Evolutionary conservation across 2,888 invertebrate species (phyloP), one percentile per base, ranked within the genome.

Genomic region (Hermaeophaga mercurialis): DNA sequence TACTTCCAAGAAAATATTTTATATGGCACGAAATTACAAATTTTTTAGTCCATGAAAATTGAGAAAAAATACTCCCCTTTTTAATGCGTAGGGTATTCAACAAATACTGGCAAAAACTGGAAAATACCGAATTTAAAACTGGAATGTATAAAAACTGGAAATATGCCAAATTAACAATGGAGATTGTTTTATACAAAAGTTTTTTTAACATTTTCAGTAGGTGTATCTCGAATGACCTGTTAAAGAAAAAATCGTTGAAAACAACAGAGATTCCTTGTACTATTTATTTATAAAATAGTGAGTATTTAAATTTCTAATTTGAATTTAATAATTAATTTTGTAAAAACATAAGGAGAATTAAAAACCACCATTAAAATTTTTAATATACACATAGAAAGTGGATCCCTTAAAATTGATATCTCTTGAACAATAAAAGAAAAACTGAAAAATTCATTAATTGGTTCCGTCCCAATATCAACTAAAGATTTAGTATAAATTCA

Each of bases 81-180:
- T 39, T 39, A 39, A 19, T 31, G n/a, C 39, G 54, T 7, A 58
- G 53, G 49, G 58, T 58, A 56, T 54, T 52, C 24, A 19, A 47
- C 41, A 59, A 66, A 67, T 66, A 64, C 64, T 65, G 64, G 57
- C 50, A 58, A 57, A 39, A 24, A 24, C 38, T 47, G 44, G 53
- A 47, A 58, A 54, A 54, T 24, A 17, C 18, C n/a, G 43, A 39
- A 43, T 33, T 38, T 12, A 8, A 49, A 33, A 58, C 54, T 58
- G 58, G 58, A 58, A 58, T 58, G 58, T 53, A 24, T n/a, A 45
- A 44, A 11, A 46, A n/a, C 24, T 45, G 54, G 58, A 54, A 58
- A 49, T 45, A 14, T 44, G 12, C 9, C 9, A 11, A 39, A 22
- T 39, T 6, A 18, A 39, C 3, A 22, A 5, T 18, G 3, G 39